Evolutionary conservation across 2,888 invertebrate species (phyloP), one percentile per base, ranked within the genome.

Genomic region (Folsomia manolachei): DNA sequence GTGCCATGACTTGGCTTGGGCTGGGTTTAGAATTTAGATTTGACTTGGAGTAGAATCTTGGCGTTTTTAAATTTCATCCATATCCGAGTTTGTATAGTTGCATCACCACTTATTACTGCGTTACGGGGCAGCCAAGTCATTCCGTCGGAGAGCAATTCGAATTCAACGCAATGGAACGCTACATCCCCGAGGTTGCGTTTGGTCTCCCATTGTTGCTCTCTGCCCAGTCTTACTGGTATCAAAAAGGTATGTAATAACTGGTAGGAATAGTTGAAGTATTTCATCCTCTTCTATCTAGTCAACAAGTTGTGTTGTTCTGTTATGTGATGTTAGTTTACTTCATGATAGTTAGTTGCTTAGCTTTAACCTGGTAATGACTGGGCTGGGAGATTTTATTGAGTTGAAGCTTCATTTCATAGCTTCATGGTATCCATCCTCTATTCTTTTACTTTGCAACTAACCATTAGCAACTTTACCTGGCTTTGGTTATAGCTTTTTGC

Each of bases 331-430:
- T 56, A 56, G 56, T 56, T 56, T 56, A 56, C 11, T 21, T 56
- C 56, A 56, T 56, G 56, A 56, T 56, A 56, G 21, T 21, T 56
- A 56, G 21, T 56, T 7, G 18, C 21, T 39, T 39, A 9, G 18
- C 21, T 39, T 39, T 39, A 39, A 19, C n/a, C 19, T 56, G 21
- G 21, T 56, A 56, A 56, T 56, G 56, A 21, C 56, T 7, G 56
- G 56, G 63, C 26, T 62, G 27, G 63, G 63, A 63, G 63, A 63
- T 63, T 63, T 63, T 63, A 26, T 56, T 56, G 56, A 27, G 27
- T 56, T 56, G 56, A 27, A 21, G 63, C 26, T n/a, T 23, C 25
- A 63, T 11, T 7, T 63, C 27, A n/a, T 25, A 62, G 24, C 63
- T 18, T 63, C 63, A 18, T 56, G 11, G 4, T 56, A 7, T 56